phyloP scores from a whole-genome alignment of 2,888 invertebrate genomes.

The Apamea sordens region DNA sequence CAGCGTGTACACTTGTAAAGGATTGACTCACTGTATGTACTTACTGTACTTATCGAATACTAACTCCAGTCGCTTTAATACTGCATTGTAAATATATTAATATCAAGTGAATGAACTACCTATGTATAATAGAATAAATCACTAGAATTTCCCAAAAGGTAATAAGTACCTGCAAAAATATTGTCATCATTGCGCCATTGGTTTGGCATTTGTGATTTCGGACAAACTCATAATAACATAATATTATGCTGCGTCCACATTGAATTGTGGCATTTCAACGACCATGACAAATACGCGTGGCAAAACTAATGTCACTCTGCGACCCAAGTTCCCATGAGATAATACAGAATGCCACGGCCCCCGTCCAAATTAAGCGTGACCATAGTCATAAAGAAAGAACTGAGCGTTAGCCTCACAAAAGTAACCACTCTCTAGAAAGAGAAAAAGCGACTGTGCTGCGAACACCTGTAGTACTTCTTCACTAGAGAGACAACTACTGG shows the following conservation, averaged over 20 bases:
- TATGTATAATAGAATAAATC: not conserved
- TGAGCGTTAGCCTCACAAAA: not conserved
- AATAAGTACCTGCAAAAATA: not conserved
- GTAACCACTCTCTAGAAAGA: not conserved
- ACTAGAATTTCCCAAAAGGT: conserved; percentile 9
- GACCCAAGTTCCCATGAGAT: not conserved
- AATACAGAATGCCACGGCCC: not conserved
- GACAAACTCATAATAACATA: not conserved
- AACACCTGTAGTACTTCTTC: not conserved
- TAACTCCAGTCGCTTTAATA: conserved; percentile 49
- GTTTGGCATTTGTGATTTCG: no score
- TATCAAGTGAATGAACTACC: conserved; percentile 22
- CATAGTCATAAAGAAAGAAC: not conserved
- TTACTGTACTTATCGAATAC: conserved; percentile 28
- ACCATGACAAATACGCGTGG: not conserved
- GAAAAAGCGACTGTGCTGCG: not conserved
- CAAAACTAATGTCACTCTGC: not conserved
- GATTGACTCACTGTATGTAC: conserved; percentile 15
- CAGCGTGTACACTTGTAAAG: not conserved
- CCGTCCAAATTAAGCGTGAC: not conserved
- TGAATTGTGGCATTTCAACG: not conserved
- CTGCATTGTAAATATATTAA: conserved; percentile 46
- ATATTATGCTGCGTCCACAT: not conserved
- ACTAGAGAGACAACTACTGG: not conserved
- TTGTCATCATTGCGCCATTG: not conserved